A percentile compares a stretch with the other conserved stretches of the same genome.
phyloP scores from a whole-genome alignment of 2,113 vertebrate species.

The Rhynchomys soricoides region DNA sequence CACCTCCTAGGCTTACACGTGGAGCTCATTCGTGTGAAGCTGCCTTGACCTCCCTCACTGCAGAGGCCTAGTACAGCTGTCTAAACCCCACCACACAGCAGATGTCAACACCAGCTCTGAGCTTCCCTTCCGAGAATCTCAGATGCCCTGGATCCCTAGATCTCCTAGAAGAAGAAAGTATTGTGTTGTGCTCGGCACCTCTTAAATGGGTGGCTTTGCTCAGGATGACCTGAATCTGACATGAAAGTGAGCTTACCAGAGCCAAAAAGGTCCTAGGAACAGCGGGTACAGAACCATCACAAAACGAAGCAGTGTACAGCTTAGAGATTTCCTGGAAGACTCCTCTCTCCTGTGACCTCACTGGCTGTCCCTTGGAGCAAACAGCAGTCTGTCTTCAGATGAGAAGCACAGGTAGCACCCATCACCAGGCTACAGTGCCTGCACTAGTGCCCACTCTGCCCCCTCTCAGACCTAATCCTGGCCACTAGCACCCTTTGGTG shows the following conservation, averaged over 20 bases:
- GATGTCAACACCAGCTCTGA: neutral
- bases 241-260: accelerated
- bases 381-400: neutral
- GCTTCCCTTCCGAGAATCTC: neutral
- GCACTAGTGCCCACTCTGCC: accelerated
- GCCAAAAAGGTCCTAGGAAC: too few relatives aligned
- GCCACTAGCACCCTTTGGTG: accelerated
- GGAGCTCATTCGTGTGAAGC: accelerated
- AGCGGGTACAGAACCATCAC: neutral
- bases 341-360: neutral
- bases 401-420: neutral
- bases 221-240: accelerated
- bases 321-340: neutral
- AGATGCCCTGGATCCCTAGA: neutral
- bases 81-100: accelerated
- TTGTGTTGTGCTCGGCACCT: accelerated
- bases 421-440: neutral
- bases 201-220: accelerated
- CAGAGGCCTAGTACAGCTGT: accelerated
- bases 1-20: neutral
- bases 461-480: neutral
- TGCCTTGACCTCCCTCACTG: accelerated
- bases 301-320: accelerated
- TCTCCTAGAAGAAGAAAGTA: neutral
- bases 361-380: too few relatives aligned